These are phyloP conservation scores for Atethmia centrago DNA, from an alignment of 2,888 invertebrate species.

Conservation along the genomic window DNA sequence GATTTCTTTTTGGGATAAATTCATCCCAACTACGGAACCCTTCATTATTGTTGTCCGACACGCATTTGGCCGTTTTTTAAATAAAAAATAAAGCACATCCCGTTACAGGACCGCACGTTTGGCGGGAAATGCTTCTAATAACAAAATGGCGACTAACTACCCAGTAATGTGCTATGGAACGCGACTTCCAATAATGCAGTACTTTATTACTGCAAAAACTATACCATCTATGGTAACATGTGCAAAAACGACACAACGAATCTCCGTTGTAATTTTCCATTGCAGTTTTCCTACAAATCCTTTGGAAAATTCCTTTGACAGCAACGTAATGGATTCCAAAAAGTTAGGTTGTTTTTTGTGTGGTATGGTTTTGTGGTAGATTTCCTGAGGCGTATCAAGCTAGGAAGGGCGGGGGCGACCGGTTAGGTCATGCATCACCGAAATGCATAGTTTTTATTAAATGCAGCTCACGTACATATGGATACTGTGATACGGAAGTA, in stretches of 20 bases:
- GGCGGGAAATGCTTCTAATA: slow-evolving; percentile 60
- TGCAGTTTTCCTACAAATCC: slow-evolving; percentile 19
- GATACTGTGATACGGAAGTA: slow-evolving; percentile 48
- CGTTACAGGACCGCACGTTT: slow-evolving; percentile 34
- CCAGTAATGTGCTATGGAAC: slow-evolving; percentile 44
- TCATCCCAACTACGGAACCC: no score
- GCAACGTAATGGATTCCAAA: slow-evolving; percentile 28
- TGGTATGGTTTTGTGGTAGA: slow-evolving; percentile 34
- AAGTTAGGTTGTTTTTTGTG: slow-evolving; percentile 31
- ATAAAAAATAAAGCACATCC: slow-evolving; percentile 15
- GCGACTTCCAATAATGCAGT: slow-evolving; percentile 45
- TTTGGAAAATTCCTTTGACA: slow-evolving; percentile 1
- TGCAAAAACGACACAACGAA: slow-evolving; percentile 9
- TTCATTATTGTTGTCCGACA: no score
- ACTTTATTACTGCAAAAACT: slow-evolving; percentile 49
- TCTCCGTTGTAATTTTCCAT: slow-evolving; percentile 32
- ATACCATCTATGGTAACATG: slow-evolving; percentile 14
- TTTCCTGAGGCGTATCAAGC: slow-evolving; percentile 61
- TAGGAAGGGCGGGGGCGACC: slow-evolving; percentile 71
- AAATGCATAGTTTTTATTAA: slow-evolving; percentile 66
- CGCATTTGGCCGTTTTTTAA: no score
- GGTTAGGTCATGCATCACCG: slow-evolving; percentile 78
- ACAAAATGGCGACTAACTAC: slow-evolving; percentile 40
- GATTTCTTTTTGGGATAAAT: no score
- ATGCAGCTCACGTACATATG: slow-evolving; percentile 37